Percentiles rank a stretch among this genome's conserved stretches.
Conservation (phyloP, 2,113 vertebrate species). For the Ptilonorhynchus violaceus region DNA sequence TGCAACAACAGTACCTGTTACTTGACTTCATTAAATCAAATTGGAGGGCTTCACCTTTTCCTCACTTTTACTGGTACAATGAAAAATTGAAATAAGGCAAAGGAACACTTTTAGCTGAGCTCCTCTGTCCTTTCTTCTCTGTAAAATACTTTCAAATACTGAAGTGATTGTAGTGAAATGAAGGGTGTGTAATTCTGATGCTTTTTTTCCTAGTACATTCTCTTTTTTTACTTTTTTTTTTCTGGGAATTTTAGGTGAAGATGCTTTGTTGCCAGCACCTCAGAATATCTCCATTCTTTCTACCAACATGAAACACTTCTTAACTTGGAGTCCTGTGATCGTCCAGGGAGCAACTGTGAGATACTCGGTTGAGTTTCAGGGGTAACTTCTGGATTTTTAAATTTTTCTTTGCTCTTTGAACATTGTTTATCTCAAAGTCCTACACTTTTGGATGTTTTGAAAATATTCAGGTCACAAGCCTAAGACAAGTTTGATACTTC, state of each 20-base stretch:
- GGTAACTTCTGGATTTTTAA: slow-evolving; percentile 34
- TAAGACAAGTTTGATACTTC: neutral
- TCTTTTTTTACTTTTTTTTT: neutral
- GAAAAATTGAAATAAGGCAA: neutral
- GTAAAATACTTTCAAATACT: neutral
- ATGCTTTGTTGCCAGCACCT: slow-evolving; percentile 54
- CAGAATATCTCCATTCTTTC: slow-evolving; percentile 74
- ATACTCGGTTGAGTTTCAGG: slow-evolving; percentile 77
- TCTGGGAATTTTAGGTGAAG: slow-evolving; percentile 26
- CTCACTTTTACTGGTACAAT: neutral
- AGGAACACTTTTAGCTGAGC: neutral
- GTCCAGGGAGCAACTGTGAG: slow-evolving; percentile 37
- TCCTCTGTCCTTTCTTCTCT: neutral
- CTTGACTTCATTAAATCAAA: neutral
- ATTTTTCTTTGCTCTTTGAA: neutral
- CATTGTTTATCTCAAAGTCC: neutral
- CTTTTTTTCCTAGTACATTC: neutral
- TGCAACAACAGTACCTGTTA: neutral
- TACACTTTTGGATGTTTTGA: neutral
- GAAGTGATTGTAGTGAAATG: neutral
- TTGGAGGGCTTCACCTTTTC: neutral
- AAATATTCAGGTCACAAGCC: neutral
- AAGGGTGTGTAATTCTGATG: neutral
- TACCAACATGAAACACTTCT: slow-evolving; percentile 76
- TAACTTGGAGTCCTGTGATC: slow-evolving; percentile 71